phyloP scores from a whole-genome alignment of 2,797 vertebrate species.

The Enteromius treurensis region DNA sequence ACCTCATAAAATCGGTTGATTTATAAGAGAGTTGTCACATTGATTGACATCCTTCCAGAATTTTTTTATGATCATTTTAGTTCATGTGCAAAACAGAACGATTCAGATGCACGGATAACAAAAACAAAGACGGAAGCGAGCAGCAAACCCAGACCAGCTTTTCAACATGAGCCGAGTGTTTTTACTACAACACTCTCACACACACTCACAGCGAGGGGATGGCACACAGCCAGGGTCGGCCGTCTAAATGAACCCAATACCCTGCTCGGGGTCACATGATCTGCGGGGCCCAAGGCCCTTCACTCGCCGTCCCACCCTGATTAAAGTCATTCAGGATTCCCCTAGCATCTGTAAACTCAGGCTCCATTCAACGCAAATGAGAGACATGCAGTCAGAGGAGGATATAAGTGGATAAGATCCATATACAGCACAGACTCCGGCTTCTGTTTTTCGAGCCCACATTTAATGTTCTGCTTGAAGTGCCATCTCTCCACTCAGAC shows the following conservation, averaged over 20 bases:
- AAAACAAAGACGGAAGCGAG: conserved; percentile 10
- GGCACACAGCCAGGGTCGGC: conserved; percentile 75
- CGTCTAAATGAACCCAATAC: conserved; percentile 84
- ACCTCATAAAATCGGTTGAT: neutral
- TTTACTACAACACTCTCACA: neutral
- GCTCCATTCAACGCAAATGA: conserved; percentile 75
- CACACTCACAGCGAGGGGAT: neutral
- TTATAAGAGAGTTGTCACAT: neutral
- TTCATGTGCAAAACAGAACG: neutral
- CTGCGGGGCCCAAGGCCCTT: conserved; percentile 68
- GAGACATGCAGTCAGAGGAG: conserved; percentile 62
- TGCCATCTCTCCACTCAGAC: conserved; percentile 3
- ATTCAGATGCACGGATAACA: neutral
- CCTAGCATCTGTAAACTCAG: conserved; percentile 58
- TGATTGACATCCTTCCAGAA: neutral
- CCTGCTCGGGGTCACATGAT: conserved; percentile 80
- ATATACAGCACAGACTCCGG: neutral
- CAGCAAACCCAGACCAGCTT: conserved; percentile 75
- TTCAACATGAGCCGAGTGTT: conserved; percentile 71
- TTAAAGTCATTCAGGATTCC: conserved; percentile 77
- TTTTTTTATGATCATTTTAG: neutral
- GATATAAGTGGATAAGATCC: neutral
- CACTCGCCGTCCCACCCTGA: conserved; percentile 62
- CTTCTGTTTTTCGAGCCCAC: neutral
- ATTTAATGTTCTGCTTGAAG: neutral